Evolutionary conservation across 2,797 vertebrate species (phyloP), one percentile per base, ranked within the genome.

Genomic region (Microchirus variegatus): DNA sequence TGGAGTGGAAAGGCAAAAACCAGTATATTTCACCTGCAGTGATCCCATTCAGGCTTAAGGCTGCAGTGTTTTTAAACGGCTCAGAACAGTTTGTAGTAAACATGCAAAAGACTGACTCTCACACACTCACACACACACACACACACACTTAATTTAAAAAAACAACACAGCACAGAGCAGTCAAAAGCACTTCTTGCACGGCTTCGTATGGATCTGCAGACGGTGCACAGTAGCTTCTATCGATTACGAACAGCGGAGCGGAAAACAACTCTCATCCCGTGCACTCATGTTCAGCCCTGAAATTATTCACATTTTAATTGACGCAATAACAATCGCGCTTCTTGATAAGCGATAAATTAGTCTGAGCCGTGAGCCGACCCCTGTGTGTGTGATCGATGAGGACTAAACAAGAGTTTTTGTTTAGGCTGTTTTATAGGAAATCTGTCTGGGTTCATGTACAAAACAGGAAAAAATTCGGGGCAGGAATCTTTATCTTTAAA

Each of bases 261-360:
- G n/a, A n/a, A n/a, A n/a, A n/a, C n/a, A n/a, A n/a, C n/a, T n/a
- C n/a, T n/a, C n/a, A n/a, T n/a, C n/a, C n/a, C n/a, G n/a, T n/a
- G n/a, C 60, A 65, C 31, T 50, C 1, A 57, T 14, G 0, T 40
- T 50, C 35, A 61, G 43, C 42, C 44, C 15, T 59, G 5, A 64
- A 18, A 62, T 42, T 40, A 77, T 67, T 78, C 70, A 82, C 65
- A 77, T 73, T 67, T 75, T 1, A 58, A 43, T 7, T 7, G 11
- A 61, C 40, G 47, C 4, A 11, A 45, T 1, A 12, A 67, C 54
- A 11, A 18, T 18, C 15, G 9, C n/a, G n/a, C n/a, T n/a, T 4
- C 43, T 5, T 40, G 42, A 18, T 35, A 5, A 35, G 31, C 22
- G 9, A 11, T 26, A 47, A 53, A 22, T 22, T 3, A 22, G 22